A percentile compares a stretch with the other conserved stretches of the same genome.
Conservation (phyloP, 2,113 vertebrate species). For the Rhodinocichla rosea region DNA sequence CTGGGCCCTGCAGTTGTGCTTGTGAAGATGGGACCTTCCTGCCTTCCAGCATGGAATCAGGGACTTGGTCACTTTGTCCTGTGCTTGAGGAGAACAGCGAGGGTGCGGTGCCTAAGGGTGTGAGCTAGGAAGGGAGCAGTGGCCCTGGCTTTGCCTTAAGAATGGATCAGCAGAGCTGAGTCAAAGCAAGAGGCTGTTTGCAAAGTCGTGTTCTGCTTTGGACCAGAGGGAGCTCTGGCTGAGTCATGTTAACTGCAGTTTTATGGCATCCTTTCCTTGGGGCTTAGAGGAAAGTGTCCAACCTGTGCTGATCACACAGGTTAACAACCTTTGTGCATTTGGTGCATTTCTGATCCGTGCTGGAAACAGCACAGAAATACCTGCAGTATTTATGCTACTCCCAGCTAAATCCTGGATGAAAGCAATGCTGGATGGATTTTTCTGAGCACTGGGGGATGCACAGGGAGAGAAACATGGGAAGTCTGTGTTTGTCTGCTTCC, state of each 20-base stretch:
- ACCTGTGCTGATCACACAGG: not conserved
- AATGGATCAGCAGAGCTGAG: not conserved
- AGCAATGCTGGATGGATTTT: not conserved
- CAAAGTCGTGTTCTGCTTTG: not conserved
- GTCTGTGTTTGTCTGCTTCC: not conserved
- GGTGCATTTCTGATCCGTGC: not conserved
- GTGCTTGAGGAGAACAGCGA: not conserved
- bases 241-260: not conserved
- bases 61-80: not conserved
- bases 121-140: not conserved
- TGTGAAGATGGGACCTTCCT: not conserved
- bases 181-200: fast-evolving
- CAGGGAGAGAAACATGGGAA: not conserved
- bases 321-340: not conserved
- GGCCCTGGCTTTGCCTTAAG: not conserved
- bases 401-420: not conserved
- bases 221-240: not conserved
- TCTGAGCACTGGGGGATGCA: not conserved
- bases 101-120: not conserved
- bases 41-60: not conserved
- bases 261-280: not conserved
- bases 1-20: not conserved
- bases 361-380: not conserved
- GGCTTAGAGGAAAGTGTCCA: not conserved
- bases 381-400: not conserved